A percentile compares a stretch with the other conserved stretches of the same genome.
phyloP scores from a whole-genome alignment of 2,113 vertebrate species.

The Thalassoma bifasciatum region DNA sequence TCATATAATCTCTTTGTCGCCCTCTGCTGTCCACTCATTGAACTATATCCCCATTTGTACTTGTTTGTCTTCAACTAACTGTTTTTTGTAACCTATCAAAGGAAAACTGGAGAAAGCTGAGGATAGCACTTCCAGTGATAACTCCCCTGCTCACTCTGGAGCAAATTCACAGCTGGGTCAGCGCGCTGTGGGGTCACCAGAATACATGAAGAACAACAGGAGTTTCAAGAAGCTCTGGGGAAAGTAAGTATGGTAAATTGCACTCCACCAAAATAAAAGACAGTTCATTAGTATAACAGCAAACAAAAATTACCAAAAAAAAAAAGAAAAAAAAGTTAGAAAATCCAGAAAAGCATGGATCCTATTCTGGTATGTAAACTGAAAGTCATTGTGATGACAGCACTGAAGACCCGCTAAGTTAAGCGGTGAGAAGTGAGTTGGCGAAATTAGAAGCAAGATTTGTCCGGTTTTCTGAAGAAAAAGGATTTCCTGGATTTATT shows the following conservation, averaged over 20 bases:
- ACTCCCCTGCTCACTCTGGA: slow-evolving; percentile 85
- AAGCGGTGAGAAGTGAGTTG: too few species aligned
- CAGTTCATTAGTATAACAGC: too few species aligned
- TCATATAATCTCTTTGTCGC: background rate
- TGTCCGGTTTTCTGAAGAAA: too few species aligned
- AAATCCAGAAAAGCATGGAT: too few species aligned
- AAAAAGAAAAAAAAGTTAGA: too few species aligned
- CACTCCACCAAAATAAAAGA: background rate
- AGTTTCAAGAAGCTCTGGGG: slow-evolving; percentile 97
- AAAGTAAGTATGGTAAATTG: slow-evolving; percentile 87
- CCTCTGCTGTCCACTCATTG: background rate
- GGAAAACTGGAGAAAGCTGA: slow-evolving; percentile 85
- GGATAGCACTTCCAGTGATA: slow-evolving; percentile 82
- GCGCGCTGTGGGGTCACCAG: slow-evolving; percentile 88
- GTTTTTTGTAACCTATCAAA: slow-evolving; percentile 68
- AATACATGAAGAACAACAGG: slow-evolving; percentile 92
- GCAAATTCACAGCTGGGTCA: slow-evolving; percentile 80
- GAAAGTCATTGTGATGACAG: too few species aligned
- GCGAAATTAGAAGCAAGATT: too few species aligned
- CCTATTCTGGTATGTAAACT: too few species aligned
- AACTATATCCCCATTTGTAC: slow-evolving; percentile 12
- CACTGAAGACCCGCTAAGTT: too few species aligned
- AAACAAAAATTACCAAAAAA: too few species aligned
- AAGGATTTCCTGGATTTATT: too few species aligned
- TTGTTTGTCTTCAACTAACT: slow-evolving; percentile 9